A percentile compares a stretch with the other conserved stretches of the same genome.
These are phyloP conservation scores for Nematolebias whitei DNA, from an alignment of 2,113 vertebrate species.

Conservation along the genomic window DNA sequence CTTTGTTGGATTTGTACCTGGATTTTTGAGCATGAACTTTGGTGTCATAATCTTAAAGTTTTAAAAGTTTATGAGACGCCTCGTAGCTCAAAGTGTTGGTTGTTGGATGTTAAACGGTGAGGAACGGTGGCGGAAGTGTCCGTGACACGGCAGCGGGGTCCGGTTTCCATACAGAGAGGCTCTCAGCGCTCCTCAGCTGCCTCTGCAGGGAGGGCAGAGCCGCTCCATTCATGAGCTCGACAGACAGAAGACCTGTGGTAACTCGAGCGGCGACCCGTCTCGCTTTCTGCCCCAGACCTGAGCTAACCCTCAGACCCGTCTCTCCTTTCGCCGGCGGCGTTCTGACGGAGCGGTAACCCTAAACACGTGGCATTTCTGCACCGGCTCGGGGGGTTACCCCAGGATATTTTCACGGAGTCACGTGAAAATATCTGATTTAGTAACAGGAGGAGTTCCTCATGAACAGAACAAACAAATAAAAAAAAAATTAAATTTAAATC, in stretches of 20 bases:
- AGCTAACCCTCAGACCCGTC: slow-evolving; percentile 32
- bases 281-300: slow-evolving; percentile 21
- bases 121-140: slow-evolving; percentile 60
- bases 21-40: too few relatives aligned
- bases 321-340: slow-evolving; percentile 43
- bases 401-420: slow-evolving; percentile 21
- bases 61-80: background rate
- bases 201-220: slow-evolving; percentile 15
- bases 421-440: background rate
- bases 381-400: slow-evolving; percentile 21
- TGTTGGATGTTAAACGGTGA: slow-evolving; percentile 19
- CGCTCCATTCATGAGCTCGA: slow-evolving; percentile 50
- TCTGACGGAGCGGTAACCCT: slow-evolving; percentile 27
- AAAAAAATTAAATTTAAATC: background rate
- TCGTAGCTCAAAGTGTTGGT: too few relatives aligned
- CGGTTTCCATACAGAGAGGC: slow-evolving; percentile 57
- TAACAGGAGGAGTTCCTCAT: slow-evolving; percentile 13
- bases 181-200: slow-evolving; percentile 47
- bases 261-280: slow-evolving; percentile 47
- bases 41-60: background rate
- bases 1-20: too few relatives aligned
- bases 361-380: slow-evolving; percentile 18
- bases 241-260: slow-evolving; percentile 54
- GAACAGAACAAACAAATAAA: background rate
- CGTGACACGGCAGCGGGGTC: slow-evolving; percentile 62